These are phyloP conservation scores for Arctopsyche grandis DNA, from an alignment of 1,140 invertebrate genomes.

Conservation along the genomic window DNA sequence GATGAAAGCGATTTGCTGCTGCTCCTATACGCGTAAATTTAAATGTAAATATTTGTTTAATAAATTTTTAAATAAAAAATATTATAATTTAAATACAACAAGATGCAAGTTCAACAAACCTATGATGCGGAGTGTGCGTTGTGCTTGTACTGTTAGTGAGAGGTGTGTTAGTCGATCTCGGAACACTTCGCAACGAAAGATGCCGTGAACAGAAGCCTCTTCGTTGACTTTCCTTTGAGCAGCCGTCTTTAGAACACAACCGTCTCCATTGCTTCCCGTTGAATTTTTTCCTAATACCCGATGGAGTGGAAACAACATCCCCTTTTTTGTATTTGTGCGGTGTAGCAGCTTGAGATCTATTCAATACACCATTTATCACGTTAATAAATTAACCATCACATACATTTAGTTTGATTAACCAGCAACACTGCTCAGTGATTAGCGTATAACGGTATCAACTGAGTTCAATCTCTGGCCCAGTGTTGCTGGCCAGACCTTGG, in stretches of 20 bases:
- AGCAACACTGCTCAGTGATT: too few relatives aligned
- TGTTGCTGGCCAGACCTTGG: too few relatives aligned
- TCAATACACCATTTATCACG: background rate
- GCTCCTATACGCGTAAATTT: conserved; percentile 60
- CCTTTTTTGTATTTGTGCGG: conserved; percentile 98
- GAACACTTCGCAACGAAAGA: conserved; percentile 83
- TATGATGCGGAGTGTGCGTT: conserved; percentile 59
- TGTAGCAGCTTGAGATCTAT: conserved; percentile 88
- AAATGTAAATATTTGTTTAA: background rate
- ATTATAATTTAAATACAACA: background rate
- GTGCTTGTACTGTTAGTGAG: conserved; percentile 60
- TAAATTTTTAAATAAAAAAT: conserved; percentile 1
- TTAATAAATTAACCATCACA: too few relatives aligned
- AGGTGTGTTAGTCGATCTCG: conserved; percentile 62
- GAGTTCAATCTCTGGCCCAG: too few relatives aligned
- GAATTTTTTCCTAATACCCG: conserved; percentile 97
- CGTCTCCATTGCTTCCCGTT: conserved; percentile 99
- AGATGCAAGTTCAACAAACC: conserved; percentile 36
- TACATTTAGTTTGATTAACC: too few relatives aligned
- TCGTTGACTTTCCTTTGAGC: conserved; percentile 97
- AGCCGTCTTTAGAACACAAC: conserved; percentile 93
- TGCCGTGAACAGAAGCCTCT: conserved; percentile 96
- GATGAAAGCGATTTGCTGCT: conserved; percentile 65
- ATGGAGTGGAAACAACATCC: conserved; percentile 95
- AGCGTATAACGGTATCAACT: too few relatives aligned